Percentiles rank a stretch among this genome's conserved stretches.
Evolutionary conservation across 2,888 invertebrate species (phyloP).

Genomic region (Eremobia ochroleuca): DNA sequence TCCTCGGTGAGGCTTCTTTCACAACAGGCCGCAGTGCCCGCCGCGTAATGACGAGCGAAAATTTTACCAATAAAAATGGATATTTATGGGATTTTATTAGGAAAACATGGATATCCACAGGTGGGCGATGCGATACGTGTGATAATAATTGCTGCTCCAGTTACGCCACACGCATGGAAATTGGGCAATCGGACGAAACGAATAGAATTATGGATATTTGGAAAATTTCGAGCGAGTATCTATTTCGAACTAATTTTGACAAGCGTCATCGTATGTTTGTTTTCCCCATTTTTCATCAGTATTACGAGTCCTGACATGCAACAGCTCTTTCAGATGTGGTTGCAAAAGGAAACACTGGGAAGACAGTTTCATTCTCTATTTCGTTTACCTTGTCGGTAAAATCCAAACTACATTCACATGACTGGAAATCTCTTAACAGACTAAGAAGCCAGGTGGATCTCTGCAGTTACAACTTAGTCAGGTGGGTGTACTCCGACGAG

Average conservation of each 20-base stretch:
- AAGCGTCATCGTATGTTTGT: not conserved
- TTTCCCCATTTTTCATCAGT: not conserved
- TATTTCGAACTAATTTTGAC: not conserved
- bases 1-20: conserved; percentile 79
- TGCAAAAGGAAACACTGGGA: not conserved
- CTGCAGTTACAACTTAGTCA: not conserved
- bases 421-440: conserved; percentile 5
- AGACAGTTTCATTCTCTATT: not conserved
- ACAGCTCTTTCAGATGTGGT: not conserved
- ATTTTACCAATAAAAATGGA: conserved; percentile 68
- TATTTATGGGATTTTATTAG: conserved; percentile 67
- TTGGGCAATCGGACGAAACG: conserved; percentile 30
- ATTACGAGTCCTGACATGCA: not conserved
- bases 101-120: conserved; percentile 54
- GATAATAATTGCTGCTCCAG: conserved; percentile 43
- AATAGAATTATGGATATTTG: conserved; percentile 16
- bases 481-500: not conserved
- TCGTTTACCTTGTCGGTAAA: not conserved
- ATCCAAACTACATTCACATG: not conserved
- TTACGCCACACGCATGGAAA: conserved; percentile 21
- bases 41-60: conserved; percentile 68
- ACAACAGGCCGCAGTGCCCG: conserved; percentile 71
- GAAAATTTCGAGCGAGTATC: not conserved
- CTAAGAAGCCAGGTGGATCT: not conserved
- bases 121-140: conserved; percentile 38